These are phyloP conservation scores for Falco punctatus DNA, from an alignment of 2,113 vertebrate genomes.

Conservation along the genomic window DNA sequence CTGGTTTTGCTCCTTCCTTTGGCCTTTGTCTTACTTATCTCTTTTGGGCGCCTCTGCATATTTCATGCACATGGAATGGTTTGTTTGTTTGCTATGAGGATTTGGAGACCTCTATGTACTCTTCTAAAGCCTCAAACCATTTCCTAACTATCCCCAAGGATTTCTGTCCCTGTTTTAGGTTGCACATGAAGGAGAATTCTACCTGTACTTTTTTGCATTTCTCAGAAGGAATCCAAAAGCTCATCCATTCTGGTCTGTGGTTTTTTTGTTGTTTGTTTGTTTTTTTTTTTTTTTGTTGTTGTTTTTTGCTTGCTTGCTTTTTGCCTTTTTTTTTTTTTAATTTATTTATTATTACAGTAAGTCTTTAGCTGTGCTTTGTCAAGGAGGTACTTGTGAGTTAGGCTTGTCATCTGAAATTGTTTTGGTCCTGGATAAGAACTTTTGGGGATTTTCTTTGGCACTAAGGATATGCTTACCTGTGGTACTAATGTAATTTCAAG, in stretches of 20 bases:
- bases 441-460: background rate
- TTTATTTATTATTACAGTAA: background rate
- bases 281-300: no score
- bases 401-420: background rate
- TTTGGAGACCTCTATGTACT: background rate
- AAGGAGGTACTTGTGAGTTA: background rate
- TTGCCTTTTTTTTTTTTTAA: background rate
- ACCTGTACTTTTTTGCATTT: background rate
- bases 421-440: background rate
- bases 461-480: background rate
- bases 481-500: background rate
- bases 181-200: background rate
- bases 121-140: background rate
- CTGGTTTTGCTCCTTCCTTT: background rate
- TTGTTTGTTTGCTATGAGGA: background rate
- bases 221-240: background rate
- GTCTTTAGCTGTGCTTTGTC: background rate
- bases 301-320: no score
- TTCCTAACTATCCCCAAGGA: background rate
- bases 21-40: background rate
- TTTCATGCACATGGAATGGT: background rate
- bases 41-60: background rate
- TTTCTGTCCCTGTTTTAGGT: background rate
- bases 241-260: background rate
- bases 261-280: no score